Conservation (phyloP, 2,797 vertebrate species). For the Tragelaphus oryx region DNA sequence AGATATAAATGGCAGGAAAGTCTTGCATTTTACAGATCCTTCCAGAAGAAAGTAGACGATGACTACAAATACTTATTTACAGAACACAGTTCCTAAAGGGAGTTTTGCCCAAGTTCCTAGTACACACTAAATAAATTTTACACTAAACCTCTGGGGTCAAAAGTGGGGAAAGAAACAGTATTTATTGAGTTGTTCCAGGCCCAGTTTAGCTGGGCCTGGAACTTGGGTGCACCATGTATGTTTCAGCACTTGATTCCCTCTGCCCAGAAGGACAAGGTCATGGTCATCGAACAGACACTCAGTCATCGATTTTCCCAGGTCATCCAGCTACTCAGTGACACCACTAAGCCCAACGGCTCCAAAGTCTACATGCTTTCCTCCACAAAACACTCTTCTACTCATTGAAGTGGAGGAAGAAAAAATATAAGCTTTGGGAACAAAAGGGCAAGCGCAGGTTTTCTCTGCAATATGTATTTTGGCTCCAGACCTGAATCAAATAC, state of each 20-base stretch:
- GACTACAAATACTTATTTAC: not conserved
- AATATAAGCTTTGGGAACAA: not conserved
- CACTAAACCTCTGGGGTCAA: not conserved
- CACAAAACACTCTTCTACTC: not conserved
- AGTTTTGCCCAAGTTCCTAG: not conserved
- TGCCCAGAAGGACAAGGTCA: not conserved
- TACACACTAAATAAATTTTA: not conserved
- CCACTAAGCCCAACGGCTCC: fast-evolving
- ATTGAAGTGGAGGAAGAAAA: not conserved
- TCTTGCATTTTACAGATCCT: not conserved
- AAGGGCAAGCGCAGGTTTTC: not conserved
- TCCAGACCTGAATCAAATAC: not conserved
- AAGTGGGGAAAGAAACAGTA: not conserved
- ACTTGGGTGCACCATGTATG: too few species aligned
- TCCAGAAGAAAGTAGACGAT: not conserved
- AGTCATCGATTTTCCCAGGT: not conserved
- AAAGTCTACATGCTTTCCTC: not conserved
- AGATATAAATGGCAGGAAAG: not conserved
- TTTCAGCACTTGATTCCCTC: not conserved
- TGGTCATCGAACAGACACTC: not conserved
- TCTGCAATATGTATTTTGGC: not conserved
- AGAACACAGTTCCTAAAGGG: not conserved
- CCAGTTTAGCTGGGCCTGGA: not conserved
- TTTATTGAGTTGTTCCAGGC: not conserved
- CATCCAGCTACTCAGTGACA: not conserved